Evolutionary conservation across 2,888 invertebrate genomes (phyloP), one percentile per base, ranked within the genome.

Genomic region (Cactoblastis cactorum): DNA sequence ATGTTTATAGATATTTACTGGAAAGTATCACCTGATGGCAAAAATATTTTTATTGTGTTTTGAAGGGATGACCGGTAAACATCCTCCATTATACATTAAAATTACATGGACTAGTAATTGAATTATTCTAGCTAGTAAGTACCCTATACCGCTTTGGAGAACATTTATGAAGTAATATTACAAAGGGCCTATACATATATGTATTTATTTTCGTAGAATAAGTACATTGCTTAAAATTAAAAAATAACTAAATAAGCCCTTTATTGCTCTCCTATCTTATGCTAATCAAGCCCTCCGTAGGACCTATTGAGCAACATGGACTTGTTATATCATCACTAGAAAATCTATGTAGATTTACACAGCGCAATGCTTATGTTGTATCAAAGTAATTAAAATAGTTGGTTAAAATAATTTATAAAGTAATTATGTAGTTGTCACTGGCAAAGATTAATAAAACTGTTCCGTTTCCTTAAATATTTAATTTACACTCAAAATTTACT

Each of bases 121-220:
- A 86, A 87, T 88, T 87, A 89, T 80, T 71, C 87, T 89, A 89
- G 79, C 85, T 89, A 88, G 77, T 87, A 87, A 88, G 88, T 89
- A 89, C 85, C 85, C 84, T 84, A 82, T 80, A 88, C 89, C 89
- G 88, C 87, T 79, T 81, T 79, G 86, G 87, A 88, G 86, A 84
- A 85, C 77, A 77, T 67, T 68, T 62, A n/a, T n/a, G n/a, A n/a
- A 67, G 59, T 72, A 73, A 71, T 71, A 71, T 72, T 73, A 43
- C 43, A 61, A 67, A 74, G 82, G 83, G 80, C 76, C 63, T 74
- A 72, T 71, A 77, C 58, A 54, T 68, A 78, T 69, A 54, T 68
- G 78, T 69, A 70, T 71, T 74, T 71, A 72, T 68, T 64, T 71
- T 74, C 79, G 67, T 69, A 75, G 70, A 68, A 67, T 78, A 77